Conservation (phyloP, 2,888 invertebrate genomes). For the Agriopis aurantiaria region DNA sequence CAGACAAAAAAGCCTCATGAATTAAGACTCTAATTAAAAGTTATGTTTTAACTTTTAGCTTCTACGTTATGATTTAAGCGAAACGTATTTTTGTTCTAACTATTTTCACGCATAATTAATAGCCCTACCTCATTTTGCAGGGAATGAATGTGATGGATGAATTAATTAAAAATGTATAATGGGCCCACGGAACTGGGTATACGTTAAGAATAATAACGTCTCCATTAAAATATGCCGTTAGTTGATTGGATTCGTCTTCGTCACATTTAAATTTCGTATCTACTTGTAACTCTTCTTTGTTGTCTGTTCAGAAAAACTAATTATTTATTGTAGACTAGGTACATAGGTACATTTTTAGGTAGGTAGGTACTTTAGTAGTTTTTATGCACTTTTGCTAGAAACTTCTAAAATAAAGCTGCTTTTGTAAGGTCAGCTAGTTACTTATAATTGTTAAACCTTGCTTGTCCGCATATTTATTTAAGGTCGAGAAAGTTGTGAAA, state of each 20-base stretch:
- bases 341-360: too few species aligned
- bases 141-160: not conserved
- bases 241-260: not conserved
- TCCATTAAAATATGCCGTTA: not conserved
- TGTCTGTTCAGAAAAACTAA: not conserved
- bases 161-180: slow-evolving; percentile 4
- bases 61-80: slow-evolving; percentile 10
- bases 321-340: not conserved
- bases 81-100: slow-evolving; percentile 6
- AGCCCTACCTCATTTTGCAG: not conserved
- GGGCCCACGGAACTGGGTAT: not conserved
- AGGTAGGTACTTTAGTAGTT: too few species aligned
- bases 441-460: not conserved
- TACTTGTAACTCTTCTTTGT: not conserved
- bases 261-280: not conserved
- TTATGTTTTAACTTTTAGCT: slow-evolving; percentile 37
- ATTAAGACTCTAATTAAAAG: slow-evolving; percentile 61
- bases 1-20: slow-evolving; percentile 49
- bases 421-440: not conserved
- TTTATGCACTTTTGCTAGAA: too few species aligned
- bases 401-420: too few species aligned
- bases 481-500: slow-evolving; percentile 8
- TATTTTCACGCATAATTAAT: slow-evolving; percentile 15
- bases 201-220: not conserved
- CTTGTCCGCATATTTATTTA: not conserved